Evolutionary conservation across 92 coral and sea anemone species (phyloP), one percentile per base, ranked within the genome.

Genomic region (Heliopora coerulea): DNA sequence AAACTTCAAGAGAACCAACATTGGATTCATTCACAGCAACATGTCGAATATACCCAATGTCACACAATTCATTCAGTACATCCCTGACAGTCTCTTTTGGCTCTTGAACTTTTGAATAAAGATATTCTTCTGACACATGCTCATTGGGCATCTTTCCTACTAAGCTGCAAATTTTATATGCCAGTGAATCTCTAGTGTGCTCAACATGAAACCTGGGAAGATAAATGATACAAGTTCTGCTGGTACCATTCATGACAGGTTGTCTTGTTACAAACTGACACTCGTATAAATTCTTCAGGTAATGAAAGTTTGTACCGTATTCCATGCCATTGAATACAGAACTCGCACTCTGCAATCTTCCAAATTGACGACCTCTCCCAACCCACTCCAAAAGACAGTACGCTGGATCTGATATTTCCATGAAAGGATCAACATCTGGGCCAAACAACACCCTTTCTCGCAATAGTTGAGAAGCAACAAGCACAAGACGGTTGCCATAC

Each of bases 401-500:
- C 64, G 81, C 82, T n/a, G 83, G 20, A n/a, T 85, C 91, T 21
- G 62, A 41, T 8, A 91, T 14, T 14, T 72, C 20, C 2, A 85
- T 26, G 56, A 78, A 70, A 9, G 83, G 83, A 67, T 89, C 96
- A 56, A 83, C 72, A 25, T 83, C 83, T 20, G 74, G 68, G 20
- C 85, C 88, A 59, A 89, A 41, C 9, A 91, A 27, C 40, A 87
- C 90, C 34, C 59, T 87, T 7, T 79, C 69, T 26, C 97, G 85
- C 68, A 86, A 72, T 29, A 84, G 80, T 54, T 91, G 97, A 9
- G 92, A 91, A 17, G 97, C 97, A 59, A 91, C 97, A 77, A 91
- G 86, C 23, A 83, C 86, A 49, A 91, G 89, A 15, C 60, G 68
- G 74, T 89, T 85, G 54, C 96, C 91, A 88, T 91, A 91, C 54